These are phyloP conservation scores for Candoia aspera DNA, from an alignment of 2,113 vertebrate species.

Conservation along the genomic window DNA sequence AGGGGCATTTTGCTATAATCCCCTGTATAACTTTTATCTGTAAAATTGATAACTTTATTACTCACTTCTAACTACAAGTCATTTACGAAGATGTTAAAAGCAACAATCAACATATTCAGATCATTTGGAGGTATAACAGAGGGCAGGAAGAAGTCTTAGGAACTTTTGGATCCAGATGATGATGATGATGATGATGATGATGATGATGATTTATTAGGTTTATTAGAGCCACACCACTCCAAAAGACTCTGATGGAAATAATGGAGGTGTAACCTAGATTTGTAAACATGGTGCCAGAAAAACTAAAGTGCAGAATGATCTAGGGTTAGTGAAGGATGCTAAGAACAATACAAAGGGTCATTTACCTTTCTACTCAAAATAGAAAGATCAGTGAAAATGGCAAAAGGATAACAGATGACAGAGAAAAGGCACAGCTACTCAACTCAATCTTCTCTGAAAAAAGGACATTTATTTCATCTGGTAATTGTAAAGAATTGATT, in stretches of 20 bases:
- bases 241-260: not conserved
- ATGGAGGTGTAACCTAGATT: not conserved
- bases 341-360: not conserved
- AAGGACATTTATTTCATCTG: not conserved
- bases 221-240: not conserved
- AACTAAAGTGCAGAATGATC: not conserved
- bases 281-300: not conserved
- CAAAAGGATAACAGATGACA: not conserved
- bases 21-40: not conserved
- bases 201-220: not conserved
- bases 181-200: not conserved
- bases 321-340: not conserved
- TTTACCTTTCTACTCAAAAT: not conserved
- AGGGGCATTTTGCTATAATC: not conserved
- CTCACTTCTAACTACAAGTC: not conserved
- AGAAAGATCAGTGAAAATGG: not conserved
- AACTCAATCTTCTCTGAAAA: not conserved
- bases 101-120: not conserved
- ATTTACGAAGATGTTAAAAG: not conserved
- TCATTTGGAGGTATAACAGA: not conserved
- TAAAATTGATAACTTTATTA: not conserved
- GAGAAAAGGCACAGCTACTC: not conserved
- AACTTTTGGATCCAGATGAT: not conserved
- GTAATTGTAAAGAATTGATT: not conserved
- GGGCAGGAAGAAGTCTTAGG: not conserved